Percentiles rank a stretch among this genome's conserved stretches.
phyloP scores from a whole-genome alignment of 2,113 vertebrate genomes.

The Electrona antarctica region DNA sequence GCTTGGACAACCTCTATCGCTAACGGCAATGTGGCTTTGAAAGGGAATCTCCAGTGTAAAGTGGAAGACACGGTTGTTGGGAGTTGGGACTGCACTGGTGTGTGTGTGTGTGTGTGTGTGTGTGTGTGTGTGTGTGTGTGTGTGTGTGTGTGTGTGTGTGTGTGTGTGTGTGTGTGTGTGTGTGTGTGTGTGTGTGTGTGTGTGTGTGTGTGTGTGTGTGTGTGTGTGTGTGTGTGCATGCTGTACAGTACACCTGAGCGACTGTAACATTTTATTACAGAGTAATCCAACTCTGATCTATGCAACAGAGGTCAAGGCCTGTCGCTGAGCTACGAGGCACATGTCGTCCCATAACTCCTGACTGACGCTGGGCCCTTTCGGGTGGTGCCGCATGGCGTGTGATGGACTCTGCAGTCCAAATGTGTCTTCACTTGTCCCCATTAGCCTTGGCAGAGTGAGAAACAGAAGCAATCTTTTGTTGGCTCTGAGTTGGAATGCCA shows the following conservation, averaged over 20 bases:
- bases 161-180: too few relatives aligned
- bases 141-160: too few relatives aligned
- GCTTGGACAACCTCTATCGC: not conserved
- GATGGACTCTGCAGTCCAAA: constrained; percentile 45
- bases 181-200: too few relatives aligned
- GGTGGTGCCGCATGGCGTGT: constrained; percentile 27
- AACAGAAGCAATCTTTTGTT: constrained; percentile 51
- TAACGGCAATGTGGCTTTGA: constrained; percentile 17
- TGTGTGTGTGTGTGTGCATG: too few relatives aligned
- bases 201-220: too few relatives aligned
- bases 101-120: not conserved
- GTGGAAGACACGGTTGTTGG: constrained; percentile 21
- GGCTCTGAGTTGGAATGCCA: constrained; percentile 46
- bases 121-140: too few relatives aligned
- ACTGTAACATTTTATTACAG: constrained; percentile 48
- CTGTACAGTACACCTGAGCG: constrained; percentile 3
- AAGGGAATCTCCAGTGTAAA: constrained; percentile 23
- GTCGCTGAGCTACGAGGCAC: constrained; percentile 36
- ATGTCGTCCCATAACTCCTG: constrained; percentile 33
- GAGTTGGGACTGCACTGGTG: constrained; percentile 9
- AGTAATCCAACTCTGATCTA: constrained; percentile 27
- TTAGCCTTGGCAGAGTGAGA: constrained; percentile 49
- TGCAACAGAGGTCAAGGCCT: constrained; percentile 40
- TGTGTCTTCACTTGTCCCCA: constrained; percentile 54
- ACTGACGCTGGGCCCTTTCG: constrained; percentile 24